phyloP scores from a whole-genome alignment of 2,888 invertebrate genomes.

The Junonia oenone region DNA sequence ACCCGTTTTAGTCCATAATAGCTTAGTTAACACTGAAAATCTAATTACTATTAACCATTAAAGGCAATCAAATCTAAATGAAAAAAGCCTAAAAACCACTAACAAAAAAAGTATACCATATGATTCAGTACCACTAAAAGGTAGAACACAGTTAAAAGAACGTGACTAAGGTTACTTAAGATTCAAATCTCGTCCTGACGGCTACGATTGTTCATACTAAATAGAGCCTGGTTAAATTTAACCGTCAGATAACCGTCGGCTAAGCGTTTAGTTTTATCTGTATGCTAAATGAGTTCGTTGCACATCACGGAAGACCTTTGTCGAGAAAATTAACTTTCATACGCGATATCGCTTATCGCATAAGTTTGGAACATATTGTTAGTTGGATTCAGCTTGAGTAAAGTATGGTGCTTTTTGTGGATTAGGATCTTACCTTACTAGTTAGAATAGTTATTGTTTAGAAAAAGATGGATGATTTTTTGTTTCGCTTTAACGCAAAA shows the following conservation, averaged over 20 bases:
- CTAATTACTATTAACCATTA: neutral
- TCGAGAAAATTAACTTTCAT: conserved; percentile 29
- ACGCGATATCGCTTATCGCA: conserved; percentile 20
- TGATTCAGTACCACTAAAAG: conserved; percentile 17
- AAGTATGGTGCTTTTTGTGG: too few relatives aligned
- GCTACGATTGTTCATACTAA: conserved; percentile 66
- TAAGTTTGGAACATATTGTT: too few relatives aligned
- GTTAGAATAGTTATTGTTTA: too few relatives aligned
- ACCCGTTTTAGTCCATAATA: too few relatives aligned
- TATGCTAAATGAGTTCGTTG: conserved; percentile 31
- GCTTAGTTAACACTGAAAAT: too few relatives aligned
- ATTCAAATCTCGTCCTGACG: conserved; percentile 60
- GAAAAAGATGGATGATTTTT: too few relatives aligned
- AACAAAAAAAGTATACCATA: conserved; percentile 4
- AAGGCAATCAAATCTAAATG: neutral
- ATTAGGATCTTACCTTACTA: too few relatives aligned
- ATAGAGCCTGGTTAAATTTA: conserved; percentile 39
- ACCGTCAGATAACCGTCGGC: conserved; percentile 35
- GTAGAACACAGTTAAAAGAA: conserved; percentile 32
- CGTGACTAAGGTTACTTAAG: conserved; percentile 71
- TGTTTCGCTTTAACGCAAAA: too few relatives aligned
- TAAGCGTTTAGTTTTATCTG: conserved; percentile 46
- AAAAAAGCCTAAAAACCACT: neutral
- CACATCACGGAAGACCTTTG: conserved; percentile 30
- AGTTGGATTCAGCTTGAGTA: too few relatives aligned